Evolutionary conservation across 1,140 invertebrate genomes (phyloP), one percentile per base, ranked within the genome.

Genomic region (Drosophila nikananu): DNA sequence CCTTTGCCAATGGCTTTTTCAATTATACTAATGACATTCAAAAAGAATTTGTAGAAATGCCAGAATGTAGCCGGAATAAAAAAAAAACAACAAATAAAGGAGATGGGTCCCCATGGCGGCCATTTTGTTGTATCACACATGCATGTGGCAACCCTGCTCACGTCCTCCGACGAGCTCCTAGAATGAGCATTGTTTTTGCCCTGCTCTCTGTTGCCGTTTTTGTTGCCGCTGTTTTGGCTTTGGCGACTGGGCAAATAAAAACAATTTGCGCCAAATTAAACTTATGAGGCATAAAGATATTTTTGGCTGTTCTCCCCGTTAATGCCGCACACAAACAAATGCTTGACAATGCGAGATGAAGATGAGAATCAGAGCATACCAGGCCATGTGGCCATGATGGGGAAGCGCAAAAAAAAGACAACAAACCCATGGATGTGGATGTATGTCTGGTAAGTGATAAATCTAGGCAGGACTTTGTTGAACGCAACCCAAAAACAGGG

Each of bases 271-370:
- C 81, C 84, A 89, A 89, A 89, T 89, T 89, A 89, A 89, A 89
- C 86, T 89, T 89, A 89, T 89, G 84, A 89, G 84, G 84, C 84
- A 89, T 89, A 89, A 89, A 90, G 86, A 89, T 89, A 89, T 89
- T 89, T 87, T 87, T 87, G 83, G 84, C 83, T 86, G 83, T n/a
- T n/a, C 82, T 86, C 61, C 48, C 77, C 60, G 82, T 84, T 84
- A 84, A 84, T 84, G 77, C 82, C 78, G 62, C 82, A 62, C 65
- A 63, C 67, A 71, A 81, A 77, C 65, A 77, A 66, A 74, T 75
- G 59, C 81, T 82, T 73, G 86, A 84, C 86, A 89, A 84, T 77
- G 71, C 55, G 67, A 77, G 55, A 77, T 68, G 73, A 62, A 80
- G 83, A 75, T 54, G 79, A 78, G 83, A 80, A 61, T 54, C 79